A percentile compares a stretch with the other conserved stretches of the same genome.
Evolutionary conservation across 64 coral and sea anemone species (phyloP).

Genomic region (Actinia equina): DNA sequence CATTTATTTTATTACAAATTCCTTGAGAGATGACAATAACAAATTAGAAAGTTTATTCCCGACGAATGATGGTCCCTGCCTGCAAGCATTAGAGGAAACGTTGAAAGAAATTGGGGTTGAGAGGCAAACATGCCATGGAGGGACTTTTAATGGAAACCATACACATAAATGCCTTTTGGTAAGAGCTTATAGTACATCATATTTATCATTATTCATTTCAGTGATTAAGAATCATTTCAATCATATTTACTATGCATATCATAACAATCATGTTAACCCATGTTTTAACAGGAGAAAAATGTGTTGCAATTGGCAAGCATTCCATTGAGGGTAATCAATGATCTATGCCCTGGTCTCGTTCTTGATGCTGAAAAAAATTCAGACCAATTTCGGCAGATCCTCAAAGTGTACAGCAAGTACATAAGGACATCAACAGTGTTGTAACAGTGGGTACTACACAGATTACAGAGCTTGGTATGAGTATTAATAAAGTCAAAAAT

Average conservation of each 20-base stretch:
- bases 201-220: neutral
- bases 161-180: constrained; percentile 31
- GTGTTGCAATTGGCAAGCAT: neutral
- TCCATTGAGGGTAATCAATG: neutral
- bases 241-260: neutral
- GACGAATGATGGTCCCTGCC: constrained; percentile 16
- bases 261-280: neutral
- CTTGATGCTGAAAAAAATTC: neutral
- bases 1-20: neutral
- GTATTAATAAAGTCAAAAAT: no score
- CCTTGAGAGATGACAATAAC: neutral
- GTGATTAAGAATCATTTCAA: no score
- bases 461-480: no score
- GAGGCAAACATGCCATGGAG: constrained; percentile 15
- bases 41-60: constrained; percentile 2
- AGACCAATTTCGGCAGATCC: neutral
- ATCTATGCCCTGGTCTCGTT: neutral
- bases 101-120: constrained; percentile 30
- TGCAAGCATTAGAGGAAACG: neutral
- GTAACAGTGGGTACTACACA: no score
- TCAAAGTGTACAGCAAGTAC: neutral
- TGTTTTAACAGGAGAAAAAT: constrained; percentile 14
- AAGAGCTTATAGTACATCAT: neutral
- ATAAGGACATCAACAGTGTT: no score
- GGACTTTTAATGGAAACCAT: constrained; percentile 37